phyloP scores from a whole-genome alignment of 1,140 invertebrate genomes.

The Olivierus martensii region DNA sequence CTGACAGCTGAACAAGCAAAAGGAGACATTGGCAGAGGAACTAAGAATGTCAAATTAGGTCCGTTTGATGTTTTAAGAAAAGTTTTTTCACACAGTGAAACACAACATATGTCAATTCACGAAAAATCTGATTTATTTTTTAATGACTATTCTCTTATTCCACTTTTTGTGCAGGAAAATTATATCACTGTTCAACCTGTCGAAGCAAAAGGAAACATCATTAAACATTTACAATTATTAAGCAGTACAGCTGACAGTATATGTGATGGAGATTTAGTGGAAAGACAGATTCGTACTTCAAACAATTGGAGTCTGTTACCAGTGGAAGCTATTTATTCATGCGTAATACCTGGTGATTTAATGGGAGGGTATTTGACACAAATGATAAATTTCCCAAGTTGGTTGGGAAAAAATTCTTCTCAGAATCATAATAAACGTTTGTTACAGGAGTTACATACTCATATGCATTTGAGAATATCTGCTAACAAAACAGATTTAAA shows the following conservation, averaged over 20 bases:
- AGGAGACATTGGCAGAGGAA: conserved; percentile 32
- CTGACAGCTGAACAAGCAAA: conserved; percentile 18
- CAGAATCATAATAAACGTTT: conserved; percentile 61
- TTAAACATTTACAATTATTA: conserved; percentile 46
- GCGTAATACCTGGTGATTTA: conserved; percentile 72
- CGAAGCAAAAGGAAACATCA: conserved; percentile 35
- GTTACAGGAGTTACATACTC: conserved; percentile 63
- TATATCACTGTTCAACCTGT: conserved; percentile 53
- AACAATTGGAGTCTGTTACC: conserved; percentile 84
- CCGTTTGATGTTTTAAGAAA: conserved; percentile 87
- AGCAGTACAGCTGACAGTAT: conserved; percentile 70
- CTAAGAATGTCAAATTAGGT: conserved; percentile 75
- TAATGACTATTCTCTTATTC: conserved; percentile 86
- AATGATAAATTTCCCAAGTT: conserved; percentile 79
- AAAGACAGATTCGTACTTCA: conserved; percentile 56
- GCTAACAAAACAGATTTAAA: conserved; percentile 18
- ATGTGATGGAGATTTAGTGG: conserved; percentile 70
- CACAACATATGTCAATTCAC: conserved; percentile 63
- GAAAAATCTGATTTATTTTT: conserved; percentile 92
- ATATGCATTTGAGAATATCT: conserved; percentile 38
- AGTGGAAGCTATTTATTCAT: conserved; percentile 76
- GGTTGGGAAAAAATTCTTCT: conserved; percentile 90
- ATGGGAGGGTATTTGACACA: conserved; percentile 61
- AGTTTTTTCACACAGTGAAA: conserved; percentile 63
- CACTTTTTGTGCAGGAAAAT: conserved; percentile 96